Conservation (phyloP, 2,797 vertebrate species). For the Tokudaia muenninki region DNA sequence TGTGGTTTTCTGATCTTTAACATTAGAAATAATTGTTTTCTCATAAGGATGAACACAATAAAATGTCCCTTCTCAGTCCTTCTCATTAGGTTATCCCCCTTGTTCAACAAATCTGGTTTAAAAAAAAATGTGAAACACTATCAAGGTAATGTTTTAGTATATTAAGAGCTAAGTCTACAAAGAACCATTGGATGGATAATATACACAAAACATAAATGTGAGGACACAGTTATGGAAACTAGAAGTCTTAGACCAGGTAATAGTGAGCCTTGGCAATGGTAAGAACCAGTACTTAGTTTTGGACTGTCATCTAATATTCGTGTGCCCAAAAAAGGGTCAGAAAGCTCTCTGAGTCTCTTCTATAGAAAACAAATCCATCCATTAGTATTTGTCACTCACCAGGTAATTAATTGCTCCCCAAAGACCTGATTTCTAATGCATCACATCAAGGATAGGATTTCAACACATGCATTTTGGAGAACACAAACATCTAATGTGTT, state of each 20-base stretch:
- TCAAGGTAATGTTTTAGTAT: not conserved
- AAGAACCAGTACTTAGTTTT: not conserved
- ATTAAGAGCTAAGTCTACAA: not conserved
- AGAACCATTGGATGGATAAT: not conserved
- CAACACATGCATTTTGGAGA: not conserved
- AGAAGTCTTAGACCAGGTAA: not conserved
- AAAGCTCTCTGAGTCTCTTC: not conserved
- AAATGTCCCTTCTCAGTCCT: not conserved
- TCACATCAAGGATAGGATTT: not conserved
- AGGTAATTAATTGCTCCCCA: not conserved
- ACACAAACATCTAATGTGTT: not conserved
- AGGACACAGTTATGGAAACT: not conserved
- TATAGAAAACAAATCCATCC: not conserved
- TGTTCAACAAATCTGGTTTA: conserved; percentile 17
- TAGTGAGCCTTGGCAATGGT: not conserved
- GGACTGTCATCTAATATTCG: not conserved
- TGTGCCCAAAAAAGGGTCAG: not conserved
- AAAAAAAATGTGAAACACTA: not conserved
- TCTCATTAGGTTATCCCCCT: conserved; percentile 19
- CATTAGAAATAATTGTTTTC: not conserved
- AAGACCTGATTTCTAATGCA: not conserved
- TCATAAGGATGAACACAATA: not conserved
- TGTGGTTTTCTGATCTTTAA: conserved; percentile 42
- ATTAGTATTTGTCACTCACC: not conserved
- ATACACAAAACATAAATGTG: not conserved